Evolutionary conservation across 2,888 invertebrate genomes (phyloP).

Genomic region (Anarsia innoxiella): DNA sequence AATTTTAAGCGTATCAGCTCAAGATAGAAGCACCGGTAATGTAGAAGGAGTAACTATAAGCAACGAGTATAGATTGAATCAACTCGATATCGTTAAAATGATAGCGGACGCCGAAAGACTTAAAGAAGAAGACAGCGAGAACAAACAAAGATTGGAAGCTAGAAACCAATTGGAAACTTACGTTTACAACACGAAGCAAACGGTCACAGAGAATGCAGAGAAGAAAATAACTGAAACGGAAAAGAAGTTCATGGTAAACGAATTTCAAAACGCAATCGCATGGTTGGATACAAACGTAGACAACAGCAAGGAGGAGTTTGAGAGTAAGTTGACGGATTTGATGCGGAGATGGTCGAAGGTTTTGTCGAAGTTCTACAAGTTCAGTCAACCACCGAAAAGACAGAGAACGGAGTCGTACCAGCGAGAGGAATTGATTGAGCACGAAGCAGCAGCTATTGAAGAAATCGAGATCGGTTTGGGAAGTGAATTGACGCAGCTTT

Average conservation of each 20-base stretch:
- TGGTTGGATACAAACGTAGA: constrained; percentile 47
- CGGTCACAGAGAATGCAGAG: constrained; percentile 31
- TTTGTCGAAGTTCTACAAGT: constrained; percentile 33
- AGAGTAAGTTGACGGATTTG: constrained; percentile 42
- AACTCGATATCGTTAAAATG: constrained; percentile 42
- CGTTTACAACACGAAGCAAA: constrained; percentile 40
- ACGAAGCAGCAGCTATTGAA: constrained; percentile 21
- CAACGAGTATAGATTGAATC: constrained; percentile 39
- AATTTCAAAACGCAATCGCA: constrained; percentile 34
- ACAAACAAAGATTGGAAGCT: constrained; percentile 39
- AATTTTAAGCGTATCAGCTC: constrained; percentile 44
- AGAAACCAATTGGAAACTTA: constrained; percentile 52
- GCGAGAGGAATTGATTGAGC: constrained; percentile 17
- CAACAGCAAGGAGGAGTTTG: constrained; percentile 43
- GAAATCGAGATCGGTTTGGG: constrained; percentile 9
- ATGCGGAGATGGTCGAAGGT: constrained; percentile 39
- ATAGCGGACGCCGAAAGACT: constrained; percentile 40
- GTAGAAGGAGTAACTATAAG: constrained; percentile 35
- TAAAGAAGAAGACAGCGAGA: constrained; percentile 43
- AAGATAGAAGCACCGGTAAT: constrained; percentile 42
- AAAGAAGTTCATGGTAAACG: constrained; percentile 30
- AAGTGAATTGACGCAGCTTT: not conserved
- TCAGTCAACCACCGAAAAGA: constrained; percentile 32
- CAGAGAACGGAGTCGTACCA: constrained; percentile 26
- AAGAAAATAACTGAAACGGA: constrained; percentile 31